phyloP scores from a whole-genome alignment of 2,113 vertebrate species.

The Macrotis lagotis region DNA sequence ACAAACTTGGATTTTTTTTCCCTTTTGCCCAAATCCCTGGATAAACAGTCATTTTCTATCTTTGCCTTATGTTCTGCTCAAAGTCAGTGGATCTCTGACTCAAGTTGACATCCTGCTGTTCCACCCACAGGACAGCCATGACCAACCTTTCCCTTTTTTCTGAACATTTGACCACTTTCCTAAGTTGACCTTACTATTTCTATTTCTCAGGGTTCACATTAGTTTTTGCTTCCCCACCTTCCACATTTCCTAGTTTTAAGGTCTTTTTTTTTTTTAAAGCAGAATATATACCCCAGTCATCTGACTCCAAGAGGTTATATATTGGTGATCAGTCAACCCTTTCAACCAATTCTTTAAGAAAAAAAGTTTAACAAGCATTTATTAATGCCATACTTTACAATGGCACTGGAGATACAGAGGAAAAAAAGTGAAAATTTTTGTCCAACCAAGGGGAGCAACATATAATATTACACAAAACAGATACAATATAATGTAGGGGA shows the following conservation, averaged over 20 bases:
- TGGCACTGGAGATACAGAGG: neutral
- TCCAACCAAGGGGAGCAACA: neutral
- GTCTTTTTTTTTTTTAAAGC: too few relatives aligned
- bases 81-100: neutral
- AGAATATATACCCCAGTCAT: too few relatives aligned
- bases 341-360: neutral
- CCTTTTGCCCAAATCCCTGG: neutral
- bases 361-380: neutral
- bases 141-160: neutral
- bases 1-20: neutral
- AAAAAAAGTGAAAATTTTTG: neutral
- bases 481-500: neutral
- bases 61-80: neutral
- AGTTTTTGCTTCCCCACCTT: too few relatives aligned
- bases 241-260: too few relatives aligned
- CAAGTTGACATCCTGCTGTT: neutral
- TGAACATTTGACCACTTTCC: neutral
- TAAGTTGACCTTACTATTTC: neutral
- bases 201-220: neutral
- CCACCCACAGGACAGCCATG: neutral
- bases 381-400: neutral
- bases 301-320: too few relatives aligned
- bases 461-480: neutral
- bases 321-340: neutral
- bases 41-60: neutral